Conservation (phyloP, 2,797 vertebrate species). For the Amphiprion clarkii region DNA sequence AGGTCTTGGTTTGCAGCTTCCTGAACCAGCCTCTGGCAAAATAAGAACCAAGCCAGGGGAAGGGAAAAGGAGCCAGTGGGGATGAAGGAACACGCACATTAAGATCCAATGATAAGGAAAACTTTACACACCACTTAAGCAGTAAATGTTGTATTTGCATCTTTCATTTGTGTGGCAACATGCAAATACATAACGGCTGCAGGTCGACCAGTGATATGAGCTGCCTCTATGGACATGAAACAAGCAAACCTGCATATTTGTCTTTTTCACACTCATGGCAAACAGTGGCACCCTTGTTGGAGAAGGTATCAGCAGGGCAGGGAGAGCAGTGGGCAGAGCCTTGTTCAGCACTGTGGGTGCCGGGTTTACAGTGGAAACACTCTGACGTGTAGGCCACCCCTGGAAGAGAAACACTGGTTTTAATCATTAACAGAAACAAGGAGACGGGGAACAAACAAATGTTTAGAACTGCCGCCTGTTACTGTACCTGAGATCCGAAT, state of each 20-base stretch:
- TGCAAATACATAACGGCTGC: constrained; percentile 14
- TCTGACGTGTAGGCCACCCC: constrained; percentile 97
- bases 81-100: constrained; percentile 57
- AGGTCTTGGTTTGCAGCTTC: constrained; percentile 87
- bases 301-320: constrained; percentile 89
- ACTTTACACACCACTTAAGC: constrained; percentile 22
- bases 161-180: constrained; percentile 4
- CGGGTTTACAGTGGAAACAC: constrained; percentile 97
- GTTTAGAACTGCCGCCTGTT: background rate
- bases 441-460: background rate
- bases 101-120: constrained; percentile 72
- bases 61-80: constrained; percentile 16
- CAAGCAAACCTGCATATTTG: constrained; percentile 90
- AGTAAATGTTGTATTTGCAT: constrained; percentile 52
- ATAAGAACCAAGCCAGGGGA: constrained; percentile 16
- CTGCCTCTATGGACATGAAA: constrained; percentile 1
- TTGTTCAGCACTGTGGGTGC: constrained; percentile 87
- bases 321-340: constrained; percentile 89
- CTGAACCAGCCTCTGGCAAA: constrained; percentile 88
- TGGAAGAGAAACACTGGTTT: constrained; percentile 56
- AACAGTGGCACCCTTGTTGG: constrained; percentile 90
- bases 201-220: background rate
- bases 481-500: constrained; percentile 91
- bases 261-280: constrained; percentile 89
- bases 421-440: constrained; percentile 40